These are phyloP conservation scores for Parauchenoglanis punctatus DNA, from an alignment of 2,797 vertebrate genomes.

Conservation along the genomic window DNA sequence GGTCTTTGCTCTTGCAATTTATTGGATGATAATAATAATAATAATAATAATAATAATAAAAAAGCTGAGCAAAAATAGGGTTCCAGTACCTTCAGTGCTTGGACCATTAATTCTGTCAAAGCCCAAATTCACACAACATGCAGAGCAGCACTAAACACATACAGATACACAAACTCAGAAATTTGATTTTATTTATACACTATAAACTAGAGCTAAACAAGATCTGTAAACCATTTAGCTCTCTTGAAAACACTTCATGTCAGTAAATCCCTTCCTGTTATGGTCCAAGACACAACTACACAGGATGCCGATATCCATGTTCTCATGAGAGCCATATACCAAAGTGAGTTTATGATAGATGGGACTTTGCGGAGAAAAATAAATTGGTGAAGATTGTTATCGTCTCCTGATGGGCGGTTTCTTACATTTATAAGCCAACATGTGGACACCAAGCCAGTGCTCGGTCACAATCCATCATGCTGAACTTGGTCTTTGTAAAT, in stretches of 20 bases:
- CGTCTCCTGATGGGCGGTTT: not conserved
- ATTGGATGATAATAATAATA: not conserved
- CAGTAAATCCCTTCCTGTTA: not conserved
- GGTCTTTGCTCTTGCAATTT: not conserved
- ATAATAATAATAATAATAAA: not conserved
- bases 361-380: not conserved
- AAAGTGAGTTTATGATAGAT: slow-evolving; percentile 16
- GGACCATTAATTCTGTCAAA: not conserved
- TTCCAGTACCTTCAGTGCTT: not conserved
- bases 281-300: not conserved
- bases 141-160: not conserved
- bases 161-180: not conserved
- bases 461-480: not conserved
- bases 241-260: not conserved
- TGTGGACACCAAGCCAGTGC: not conserved
- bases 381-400: not conserved
- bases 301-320: not conserved
- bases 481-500: not conserved
- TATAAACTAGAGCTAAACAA: not conserved
- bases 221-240: not conserved
- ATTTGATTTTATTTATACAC: not conserved
- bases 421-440: not conserved
- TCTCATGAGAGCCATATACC: not conserved
- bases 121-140: not conserved
- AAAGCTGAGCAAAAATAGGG: not conserved